Evolutionary conservation across 2,113 vertebrate species (phyloP), one percentile per base, ranked within the genome.

Genomic region (Vanacampus margaritifer): DNA sequence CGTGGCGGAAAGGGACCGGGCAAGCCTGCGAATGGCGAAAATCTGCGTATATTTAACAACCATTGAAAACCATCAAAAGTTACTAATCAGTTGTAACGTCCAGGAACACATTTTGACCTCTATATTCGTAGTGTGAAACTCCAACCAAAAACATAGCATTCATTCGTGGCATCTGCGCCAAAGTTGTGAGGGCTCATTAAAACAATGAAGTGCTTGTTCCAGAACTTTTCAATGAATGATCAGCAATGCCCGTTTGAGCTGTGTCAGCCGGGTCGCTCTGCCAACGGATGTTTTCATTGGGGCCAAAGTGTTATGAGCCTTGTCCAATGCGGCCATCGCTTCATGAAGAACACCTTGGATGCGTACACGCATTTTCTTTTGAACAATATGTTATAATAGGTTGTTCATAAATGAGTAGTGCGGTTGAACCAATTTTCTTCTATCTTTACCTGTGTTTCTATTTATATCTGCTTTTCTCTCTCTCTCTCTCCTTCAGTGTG

Each of bases 401-500:
- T 46, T 19, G 17, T 24, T 12, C 23, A 3, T 24, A 2, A 23
- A 53, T 53, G 23, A 10, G 50, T n/a, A 43, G 10, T 16, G n/a
- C 23, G 64, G 43, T 36, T 71, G 58, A 17, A 51, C 8, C 48
- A n/a, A 46, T 46, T 51, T 51, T 54, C 23, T 65, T 60, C 48
- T 68, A 19, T 62, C 46, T 6, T 28, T 51, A 48, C 64, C 69
- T 79, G 54, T 74, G 26, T 61, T 72, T 32, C 82, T 75, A 65
- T 80, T 74, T 73, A 67, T 84, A 73, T 36, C 64, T 28, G 16
- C 39, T 28, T 64, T 59, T 68, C 68, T 65, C 1, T 17, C 48
- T 78, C 37, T 65, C 35, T 81, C 39, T 80, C 32, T 78, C 58
- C 24, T 9, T 76, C 68, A 99, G 97, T 99, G 97, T 88, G 92